Percentiles rank a stretch among this genome's conserved stretches.
Evolutionary conservation across 2,888 invertebrate genomes (phyloP).

Genomic region (Spatulosminthurus flaviceps): DNA sequence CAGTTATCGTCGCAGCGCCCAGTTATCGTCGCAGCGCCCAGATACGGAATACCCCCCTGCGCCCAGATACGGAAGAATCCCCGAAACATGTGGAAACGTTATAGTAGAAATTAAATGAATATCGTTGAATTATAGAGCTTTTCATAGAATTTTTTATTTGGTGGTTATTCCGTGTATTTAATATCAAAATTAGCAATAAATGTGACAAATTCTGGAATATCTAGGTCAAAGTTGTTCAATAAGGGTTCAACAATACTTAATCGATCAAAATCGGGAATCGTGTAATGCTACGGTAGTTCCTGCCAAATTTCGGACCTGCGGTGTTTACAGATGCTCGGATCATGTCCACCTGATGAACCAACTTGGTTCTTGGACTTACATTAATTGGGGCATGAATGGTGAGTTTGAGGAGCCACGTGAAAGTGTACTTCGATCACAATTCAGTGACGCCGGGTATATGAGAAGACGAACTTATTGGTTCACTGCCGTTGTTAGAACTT

Average conservation of each 20-base stretch:
- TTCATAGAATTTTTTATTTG: too few relatives aligned
- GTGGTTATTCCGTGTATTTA: too few relatives aligned
- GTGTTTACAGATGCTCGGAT: conserved; percentile 41
- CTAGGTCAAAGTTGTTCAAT: conserved; percentile 42
- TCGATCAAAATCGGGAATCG: conserved; percentile 26
- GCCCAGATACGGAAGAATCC: too few relatives aligned
- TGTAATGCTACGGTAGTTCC: conserved; percentile 35
- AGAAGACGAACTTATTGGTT: conserved; percentile 42
- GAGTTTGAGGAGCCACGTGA: conserved; percentile 36
- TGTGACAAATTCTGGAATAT: neutral
- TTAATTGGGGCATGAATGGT: conserved; percentile 44
- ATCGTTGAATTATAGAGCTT: too few relatives aligned
- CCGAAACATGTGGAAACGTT: too few relatives aligned
- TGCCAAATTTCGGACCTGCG: conserved; percentile 34
- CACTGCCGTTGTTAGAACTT: conserved; percentile 37
- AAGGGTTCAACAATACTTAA: conserved; percentile 43
- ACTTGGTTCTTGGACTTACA: conserved; percentile 43
- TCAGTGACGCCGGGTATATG: conserved; percentile 28
- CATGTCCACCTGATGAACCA: conserved; percentile 42
- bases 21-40: too few relatives aligned
- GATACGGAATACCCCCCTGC: too few relatives aligned
- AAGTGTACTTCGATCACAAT: conserved; percentile 24
- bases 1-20: too few relatives aligned
- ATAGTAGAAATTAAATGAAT: too few relatives aligned
- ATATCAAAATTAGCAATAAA: too few relatives aligned